Base-by-base conservation (phyloP, 2,113 vertebrate species). In the Chlamydotis undulata region DNA sequence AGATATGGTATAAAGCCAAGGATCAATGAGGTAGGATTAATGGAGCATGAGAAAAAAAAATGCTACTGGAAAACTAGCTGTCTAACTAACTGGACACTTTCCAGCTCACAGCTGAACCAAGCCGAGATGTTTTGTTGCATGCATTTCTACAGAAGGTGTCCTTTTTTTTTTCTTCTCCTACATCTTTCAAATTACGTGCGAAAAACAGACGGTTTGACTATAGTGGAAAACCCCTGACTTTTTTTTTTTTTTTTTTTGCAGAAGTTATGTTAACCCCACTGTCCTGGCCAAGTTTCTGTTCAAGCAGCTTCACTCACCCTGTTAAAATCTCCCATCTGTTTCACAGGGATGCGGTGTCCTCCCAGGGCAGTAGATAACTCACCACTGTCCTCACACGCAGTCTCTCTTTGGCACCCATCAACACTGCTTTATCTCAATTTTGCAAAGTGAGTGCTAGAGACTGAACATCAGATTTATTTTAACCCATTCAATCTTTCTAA, bases 371-470 rank as follows among this genome's bases (percentile, higher is more conserved):
- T 31, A 35, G 65, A 21, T 31, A 65, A 35, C 19, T 26, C 25
- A 35, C 25, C 15, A 26, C 17, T 53, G 29, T 61, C 70, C 64
- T 69, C 41, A 23, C 22, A 65, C 2, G 0, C 0, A 0, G 12
- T 37, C 22, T 3, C 25, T 22, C 43, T 28, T 10, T 31, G 37
- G 10, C 19, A 31, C 33, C 47, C 26, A 19, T 10, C 1, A 2
- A 9, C 31, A 26, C 24, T 24, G 10, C 1, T 1, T 37, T 28
- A 49, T 6, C 18, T 75, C 37, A 49, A 56, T 50, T 63, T 37
- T 41, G 8, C 12, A 45, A 52, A 87, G 37, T 13, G 52, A 35
- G 35, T 35, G 35, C 11, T 52, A 25, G 26, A 22, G 28, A n/a
- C 31, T 19, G 56, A 64, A 37, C 9, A 59, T 4, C 5, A 12